Evolutionary conservation across 2,888 invertebrate species (phyloP), one percentile per base, ranked within the genome.

Genomic region (Troides oblongomaculatus): DNA sequence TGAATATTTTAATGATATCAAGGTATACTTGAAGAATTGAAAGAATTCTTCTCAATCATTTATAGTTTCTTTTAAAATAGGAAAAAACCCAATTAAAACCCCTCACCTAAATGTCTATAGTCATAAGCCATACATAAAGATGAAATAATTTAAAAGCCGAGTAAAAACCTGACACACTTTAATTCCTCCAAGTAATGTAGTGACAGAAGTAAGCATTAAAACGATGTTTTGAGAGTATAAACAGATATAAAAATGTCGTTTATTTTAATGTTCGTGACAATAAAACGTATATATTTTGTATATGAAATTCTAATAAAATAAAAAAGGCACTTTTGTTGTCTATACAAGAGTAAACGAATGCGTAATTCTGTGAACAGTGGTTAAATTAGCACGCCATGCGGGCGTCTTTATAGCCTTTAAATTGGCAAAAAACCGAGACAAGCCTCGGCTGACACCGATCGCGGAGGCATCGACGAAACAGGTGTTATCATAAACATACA

Each of bases 401-500:
- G 90, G 90, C 91, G 86, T 90, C 90, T 91, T 90, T 89, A 91
- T 89, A 91, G 88, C 87, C 85, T 84, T 87, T 89, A 92, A 91
- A 92, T 90, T 92, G 90, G 90, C 91, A 92, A 92, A 92, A 92
- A 92, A 89, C 87, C 83, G 86, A 84, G 87, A 91, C 92, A 90
- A 88, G 87, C 81, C 80, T 81, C 85, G 85, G 83, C 83, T 89
- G 92, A 92, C 92, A 92, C 90, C 89, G 91, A 91, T 90, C 90
- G 89, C 81, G 86, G 90, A 90, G 90, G 91, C 90, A 92, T 91
- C 90, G 87, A 82, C 86, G 90, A 91, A 92, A 92, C 92, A 92
- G 92, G 92, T 92, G 92, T 92, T 92, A 92, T 92, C 91, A 92
- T 92, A 92, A 92, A 92, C 92, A 92, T 92, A 92, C 91, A 89